Evolutionary conservation across 2,113 vertebrate species (phyloP).

Genomic region (Heptranchias perlo): DNA sequence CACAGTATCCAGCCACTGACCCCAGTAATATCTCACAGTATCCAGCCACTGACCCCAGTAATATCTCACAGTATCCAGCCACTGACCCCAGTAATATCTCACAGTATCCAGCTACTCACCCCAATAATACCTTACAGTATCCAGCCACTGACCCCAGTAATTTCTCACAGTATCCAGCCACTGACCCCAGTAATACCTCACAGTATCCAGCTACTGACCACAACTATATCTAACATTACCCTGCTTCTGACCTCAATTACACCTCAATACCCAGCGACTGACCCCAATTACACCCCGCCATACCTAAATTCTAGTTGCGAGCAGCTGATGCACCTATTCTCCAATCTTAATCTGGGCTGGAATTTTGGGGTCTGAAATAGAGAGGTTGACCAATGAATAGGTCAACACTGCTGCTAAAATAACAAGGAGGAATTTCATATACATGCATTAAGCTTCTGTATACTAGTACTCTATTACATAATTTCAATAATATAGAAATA

Average conservation of each 20-base stretch:
- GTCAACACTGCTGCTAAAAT: background rate
- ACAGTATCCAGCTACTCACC: background rate
- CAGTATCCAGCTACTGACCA: background rate
- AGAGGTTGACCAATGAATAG: too few relatives aligned
- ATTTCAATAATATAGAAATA: background rate
- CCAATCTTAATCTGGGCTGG: too few relatives aligned
- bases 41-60: background rate
- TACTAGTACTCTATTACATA: background rate
- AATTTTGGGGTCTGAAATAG: too few relatives aligned
- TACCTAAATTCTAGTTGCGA: background rate
- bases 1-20: background rate
- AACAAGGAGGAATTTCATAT: background rate
- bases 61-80: background rate
- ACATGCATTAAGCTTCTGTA: too few relatives aligned
- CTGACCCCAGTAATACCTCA: background rate
- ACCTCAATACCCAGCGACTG: background rate
- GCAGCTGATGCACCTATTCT: too few relatives aligned
- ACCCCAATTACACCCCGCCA: background rate
- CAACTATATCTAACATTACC: background rate
- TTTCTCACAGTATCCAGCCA: background rate
- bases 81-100: background rate
- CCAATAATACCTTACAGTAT: background rate
- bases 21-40: background rate
- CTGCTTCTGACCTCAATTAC: background rate
- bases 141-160: background rate